phyloP scores from a whole-genome alignment of 2,797 vertebrate species.

The Eulemur coronatus region DNA sequence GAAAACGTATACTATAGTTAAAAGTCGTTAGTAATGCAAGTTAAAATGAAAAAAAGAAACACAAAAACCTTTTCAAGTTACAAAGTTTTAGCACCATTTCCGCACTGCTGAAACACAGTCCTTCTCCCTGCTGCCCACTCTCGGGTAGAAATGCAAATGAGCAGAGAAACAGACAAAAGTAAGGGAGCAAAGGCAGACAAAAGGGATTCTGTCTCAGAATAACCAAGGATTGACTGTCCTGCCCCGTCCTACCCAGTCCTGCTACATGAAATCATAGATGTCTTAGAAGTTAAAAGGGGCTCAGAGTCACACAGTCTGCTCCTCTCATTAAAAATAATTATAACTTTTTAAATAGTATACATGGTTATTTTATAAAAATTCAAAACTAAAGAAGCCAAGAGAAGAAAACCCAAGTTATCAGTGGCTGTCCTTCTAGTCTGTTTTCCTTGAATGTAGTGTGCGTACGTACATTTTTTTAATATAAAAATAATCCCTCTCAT shows the following conservation, averaged over 20 bases:
- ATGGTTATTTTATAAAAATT: conserved; percentile 54
- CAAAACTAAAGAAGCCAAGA: conserved; percentile 47
- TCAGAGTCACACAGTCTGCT: neutral
- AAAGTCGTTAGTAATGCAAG: neutral
- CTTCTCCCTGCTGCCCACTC: neutral
- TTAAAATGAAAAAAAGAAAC: neutral
- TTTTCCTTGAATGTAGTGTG: neutral
- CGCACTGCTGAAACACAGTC: neutral
- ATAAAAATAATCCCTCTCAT: neutral
- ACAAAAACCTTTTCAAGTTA: neutral
- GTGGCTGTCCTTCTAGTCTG: neutral
- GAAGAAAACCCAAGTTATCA: conserved; percentile 35
- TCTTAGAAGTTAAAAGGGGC: conserved; percentile 42
- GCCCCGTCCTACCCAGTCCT: neutral
- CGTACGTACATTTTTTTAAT: neutral
- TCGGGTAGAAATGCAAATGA: neutral
- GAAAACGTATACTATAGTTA: neutral
- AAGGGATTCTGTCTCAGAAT: conserved; percentile 24
- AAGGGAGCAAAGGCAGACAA: neutral
- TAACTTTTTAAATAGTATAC: conserved; percentile 50
- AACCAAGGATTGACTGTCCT: neutral
- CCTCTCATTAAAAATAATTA: conserved; percentile 50
- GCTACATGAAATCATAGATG: conserved; percentile 1
- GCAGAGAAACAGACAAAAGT: neutral
- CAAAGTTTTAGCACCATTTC: neutral